Conservation (phyloP, 2,797 vertebrate species). For the Pangasius mekongensis region DNA sequence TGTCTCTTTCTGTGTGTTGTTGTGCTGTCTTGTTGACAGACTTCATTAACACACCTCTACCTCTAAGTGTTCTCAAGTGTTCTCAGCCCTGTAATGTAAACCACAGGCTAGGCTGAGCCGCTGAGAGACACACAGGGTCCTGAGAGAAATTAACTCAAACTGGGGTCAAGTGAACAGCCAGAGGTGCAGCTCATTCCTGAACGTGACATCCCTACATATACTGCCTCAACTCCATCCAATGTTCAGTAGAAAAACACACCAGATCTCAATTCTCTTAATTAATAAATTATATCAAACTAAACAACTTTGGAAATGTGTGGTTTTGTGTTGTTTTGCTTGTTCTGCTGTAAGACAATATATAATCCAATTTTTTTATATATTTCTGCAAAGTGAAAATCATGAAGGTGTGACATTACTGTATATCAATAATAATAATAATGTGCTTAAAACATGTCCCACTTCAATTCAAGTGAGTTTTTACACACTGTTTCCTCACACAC, state of each 20-base stretch:
- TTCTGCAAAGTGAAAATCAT: neutral
- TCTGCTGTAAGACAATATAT: neutral
- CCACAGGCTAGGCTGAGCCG: conserved; percentile 24
- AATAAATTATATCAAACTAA: conserved; percentile 1
- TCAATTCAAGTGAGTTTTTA: neutral
- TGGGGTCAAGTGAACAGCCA: conserved; percentile 44
- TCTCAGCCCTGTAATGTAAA: conserved; percentile 37
- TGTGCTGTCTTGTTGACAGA: conserved; percentile 44
- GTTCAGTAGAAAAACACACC: neutral
- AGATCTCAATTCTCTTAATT: neutral
- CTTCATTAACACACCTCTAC: conserved; percentile 45
- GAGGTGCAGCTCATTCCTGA: conserved; percentile 22
- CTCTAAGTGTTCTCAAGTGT: conserved; percentile 38
- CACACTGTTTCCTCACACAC: neutral
- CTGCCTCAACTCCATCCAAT: neutral
- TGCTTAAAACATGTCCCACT: neutral
- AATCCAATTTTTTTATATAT: neutral
- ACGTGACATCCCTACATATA: neutral
- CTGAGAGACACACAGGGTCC: conserved; percentile 46
- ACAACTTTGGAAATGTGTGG: neutral
- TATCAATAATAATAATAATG: neutral
- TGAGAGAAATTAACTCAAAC: conserved; percentile 26
- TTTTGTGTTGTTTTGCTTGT: neutral
- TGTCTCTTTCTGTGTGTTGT: conserved; percentile 59
- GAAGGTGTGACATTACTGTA: neutral